Conservation (phyloP, 2,888 invertebrate genomes). For the Caenorhabditis macrosperma region DNA sequence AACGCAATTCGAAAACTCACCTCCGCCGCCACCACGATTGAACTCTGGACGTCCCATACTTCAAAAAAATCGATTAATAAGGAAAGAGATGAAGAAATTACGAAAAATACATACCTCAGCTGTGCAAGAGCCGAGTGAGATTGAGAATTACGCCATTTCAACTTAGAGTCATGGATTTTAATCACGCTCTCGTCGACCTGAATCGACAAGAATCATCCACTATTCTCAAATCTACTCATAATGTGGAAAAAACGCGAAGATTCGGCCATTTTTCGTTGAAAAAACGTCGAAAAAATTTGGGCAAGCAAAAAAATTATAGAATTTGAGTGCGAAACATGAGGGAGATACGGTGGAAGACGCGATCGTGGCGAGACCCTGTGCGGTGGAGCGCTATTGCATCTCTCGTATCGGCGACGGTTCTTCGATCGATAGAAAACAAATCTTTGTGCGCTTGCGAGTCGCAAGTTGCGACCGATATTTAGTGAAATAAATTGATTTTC, state of each 20-base stretch:
- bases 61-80: constrained; percentile 28
- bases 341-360: constrained; percentile 22
- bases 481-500: no score
- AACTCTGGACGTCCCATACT: constrained; percentile 76
- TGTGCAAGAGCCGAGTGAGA: constrained; percentile 57
- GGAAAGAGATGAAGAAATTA: neutral
- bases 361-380: constrained; percentile 50
- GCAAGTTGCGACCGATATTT: no score
- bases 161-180: constrained; percentile 61
- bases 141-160: constrained; percentile 55
- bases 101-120: constrained; percentile 64
- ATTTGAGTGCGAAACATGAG: neutral
- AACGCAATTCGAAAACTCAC: constrained; percentile 57
- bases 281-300: constrained; percentile 51
- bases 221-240: constrained; percentile 65
- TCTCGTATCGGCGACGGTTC: neutral
- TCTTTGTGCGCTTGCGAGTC: neutral
- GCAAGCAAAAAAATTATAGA: constrained; percentile 33
- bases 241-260: constrained; percentile 29
- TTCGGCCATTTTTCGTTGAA: constrained; percentile 15
- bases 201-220: constrained; percentile 58
- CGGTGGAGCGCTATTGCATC: constrained; percentile 44
- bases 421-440: neutral
- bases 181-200: constrained; percentile 52
- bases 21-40: constrained; percentile 72